A percentile compares a stretch with the other conserved stretches of the same genome.
These are phyloP conservation scores for Reinhardtius hippoglossoides DNA, from an alignment of 2,113 vertebrate species.

Conservation along the genomic window DNA sequence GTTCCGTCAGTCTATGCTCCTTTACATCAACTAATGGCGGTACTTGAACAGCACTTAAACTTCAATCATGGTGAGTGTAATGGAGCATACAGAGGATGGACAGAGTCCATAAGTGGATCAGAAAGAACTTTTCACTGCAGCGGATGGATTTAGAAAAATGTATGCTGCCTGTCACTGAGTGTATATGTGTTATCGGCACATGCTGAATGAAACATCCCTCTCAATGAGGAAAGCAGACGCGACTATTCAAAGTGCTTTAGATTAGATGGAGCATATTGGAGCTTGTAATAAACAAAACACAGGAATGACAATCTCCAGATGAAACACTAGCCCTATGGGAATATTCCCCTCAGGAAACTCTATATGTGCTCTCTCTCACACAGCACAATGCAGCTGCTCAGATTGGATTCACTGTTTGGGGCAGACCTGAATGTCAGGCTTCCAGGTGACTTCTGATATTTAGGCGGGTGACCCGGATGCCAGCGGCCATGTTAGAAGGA, in stretches of 20 bases:
- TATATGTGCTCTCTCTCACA: slow-evolving; percentile 12
- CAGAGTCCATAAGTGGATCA: slow-evolving; percentile 18
- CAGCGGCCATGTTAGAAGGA: slow-evolving; percentile 31
- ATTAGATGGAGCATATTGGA: slow-evolving; percentile 8
- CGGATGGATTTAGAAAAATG: neutral
- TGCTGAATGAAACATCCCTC: neutral
- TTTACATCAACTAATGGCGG: neutral
- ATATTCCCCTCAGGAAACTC: slow-evolving; percentile 48
- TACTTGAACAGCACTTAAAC: neutral
- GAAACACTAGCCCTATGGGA: slow-evolving; percentile 68
- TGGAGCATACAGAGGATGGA: neutral
- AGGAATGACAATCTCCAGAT: slow-evolving; percentile 26
- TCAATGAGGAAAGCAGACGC: neutral
- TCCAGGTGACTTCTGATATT: slow-evolving; percentile 57
- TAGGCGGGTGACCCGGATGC: slow-evolving; percentile 29
- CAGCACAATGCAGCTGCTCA: slow-evolving; percentile 66
- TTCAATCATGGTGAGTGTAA: neutral
- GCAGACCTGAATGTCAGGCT: slow-evolving; percentile 37
- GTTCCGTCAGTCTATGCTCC: neutral
- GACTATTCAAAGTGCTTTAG: neutral
- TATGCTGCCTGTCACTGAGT: neutral
- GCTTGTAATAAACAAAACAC: slow-evolving; percentile 41
- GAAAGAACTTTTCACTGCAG: slow-evolving; percentile 13
- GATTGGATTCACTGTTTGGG: slow-evolving; percentile 24
- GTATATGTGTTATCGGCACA: neutral